phyloP scores from a whole-genome alignment of 2,888 invertebrate species.

The Eudemis profundana region DNA sequence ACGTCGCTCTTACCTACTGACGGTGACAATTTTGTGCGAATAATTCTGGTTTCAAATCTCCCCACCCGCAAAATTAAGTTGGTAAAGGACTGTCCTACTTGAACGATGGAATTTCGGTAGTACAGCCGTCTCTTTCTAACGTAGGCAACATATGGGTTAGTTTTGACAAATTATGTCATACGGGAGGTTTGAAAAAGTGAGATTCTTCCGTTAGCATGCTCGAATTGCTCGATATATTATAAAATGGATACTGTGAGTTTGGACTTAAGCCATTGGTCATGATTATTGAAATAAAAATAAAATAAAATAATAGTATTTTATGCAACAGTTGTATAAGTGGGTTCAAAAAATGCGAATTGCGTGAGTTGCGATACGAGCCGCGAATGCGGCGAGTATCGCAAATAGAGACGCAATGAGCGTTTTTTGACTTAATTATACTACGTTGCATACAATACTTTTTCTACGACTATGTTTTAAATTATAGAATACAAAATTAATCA shows the following conservation, averaged over 20 bases:
- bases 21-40: background rate
- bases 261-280: conserved; percentile 45
- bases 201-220: conserved; percentile 50
- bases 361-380: too few relatives aligned
- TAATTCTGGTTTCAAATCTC: background rate
- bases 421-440: too few relatives aligned
- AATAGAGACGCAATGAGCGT: too few relatives aligned
- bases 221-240: conserved; percentile 45
- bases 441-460: too few relatives aligned
- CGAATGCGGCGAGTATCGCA: too few relatives aligned
- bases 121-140: conserved; percentile 46
- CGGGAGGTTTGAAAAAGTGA: conserved; percentile 56
- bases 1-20: conserved; percentile 1
- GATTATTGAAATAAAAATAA: background rate
- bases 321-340: too few relatives aligned
- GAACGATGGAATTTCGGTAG: conserved; percentile 22
- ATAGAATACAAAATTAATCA: too few relatives aligned
- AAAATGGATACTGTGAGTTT: conserved; percentile 39
- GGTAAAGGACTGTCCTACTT: conserved; percentile 46
- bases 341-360: too few relatives aligned
- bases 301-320: too few relatives aligned
- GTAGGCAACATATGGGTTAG: conserved; percentile 20
- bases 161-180: conserved; percentile 67
- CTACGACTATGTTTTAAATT: too few relatives aligned
- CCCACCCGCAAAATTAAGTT: conserved; percentile 20